Evolutionary conservation across 1,140 invertebrate species (phyloP).

Genomic region (Thalassaphorura encarpata): DNA sequence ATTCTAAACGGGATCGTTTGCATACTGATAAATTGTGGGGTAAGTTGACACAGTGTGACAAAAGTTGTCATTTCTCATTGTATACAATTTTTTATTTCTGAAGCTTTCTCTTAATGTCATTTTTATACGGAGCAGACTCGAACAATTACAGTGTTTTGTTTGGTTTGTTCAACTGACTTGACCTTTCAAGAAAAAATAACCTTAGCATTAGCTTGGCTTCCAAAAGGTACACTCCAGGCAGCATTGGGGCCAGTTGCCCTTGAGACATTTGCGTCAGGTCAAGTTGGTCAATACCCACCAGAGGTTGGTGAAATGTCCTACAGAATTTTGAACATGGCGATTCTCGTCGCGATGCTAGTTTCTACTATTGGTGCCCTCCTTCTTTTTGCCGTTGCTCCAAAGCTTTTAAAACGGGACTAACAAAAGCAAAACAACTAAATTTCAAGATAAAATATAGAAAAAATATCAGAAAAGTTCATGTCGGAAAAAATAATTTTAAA

Average conservation of each 20-base stretch:
- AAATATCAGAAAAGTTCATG: no score
- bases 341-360: conserved; percentile 1
- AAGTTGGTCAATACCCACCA: neutral
- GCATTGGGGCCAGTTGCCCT: conserved; percentile 23
- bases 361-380: conserved; percentile 5
- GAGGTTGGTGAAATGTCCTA: neutral
- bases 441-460: no score
- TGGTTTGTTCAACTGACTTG: no score
- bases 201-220: conserved; percentile 22
- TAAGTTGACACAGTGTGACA: no score
- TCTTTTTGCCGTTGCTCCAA: neutral
- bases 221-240: conserved; percentile 31
- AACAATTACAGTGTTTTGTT: conserved; percentile 7
- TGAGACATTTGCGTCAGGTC: conserved; percentile 8
- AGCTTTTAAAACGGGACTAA: neutral
- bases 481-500: no score
- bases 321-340: conserved; percentile 15
- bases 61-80: no score
- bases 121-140: conserved; percentile 17
- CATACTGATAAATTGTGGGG: no score
- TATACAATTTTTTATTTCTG: no score
- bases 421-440: no score
- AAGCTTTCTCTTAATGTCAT: neutral
- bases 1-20: conserved; percentile 16
- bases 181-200: conserved; percentile 18